Conservation (phyloP, 2,113 vertebrate genomes). For the Megaceryle torquata region DNA sequence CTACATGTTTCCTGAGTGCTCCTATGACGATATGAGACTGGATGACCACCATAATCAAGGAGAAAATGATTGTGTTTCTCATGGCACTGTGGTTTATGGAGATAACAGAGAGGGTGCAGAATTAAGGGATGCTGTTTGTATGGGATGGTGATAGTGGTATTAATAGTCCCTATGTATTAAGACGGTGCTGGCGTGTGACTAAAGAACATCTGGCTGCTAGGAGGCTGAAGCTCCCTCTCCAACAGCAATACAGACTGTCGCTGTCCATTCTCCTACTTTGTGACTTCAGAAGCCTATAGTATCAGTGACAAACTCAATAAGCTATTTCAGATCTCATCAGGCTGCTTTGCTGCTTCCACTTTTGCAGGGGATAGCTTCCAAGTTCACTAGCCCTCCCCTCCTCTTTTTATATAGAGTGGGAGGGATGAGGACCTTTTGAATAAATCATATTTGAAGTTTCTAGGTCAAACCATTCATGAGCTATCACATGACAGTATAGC, state of each 20-base stretch:
- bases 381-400: neutral
- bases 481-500: neutral
- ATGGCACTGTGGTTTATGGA: neutral
- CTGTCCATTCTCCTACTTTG: neutral
- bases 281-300: neutral
- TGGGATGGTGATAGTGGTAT: neutral
- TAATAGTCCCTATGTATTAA: neutral
- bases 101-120: neutral
- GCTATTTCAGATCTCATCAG: slow-evolving; percentile 15
- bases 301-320: slow-evolving; percentile 30
- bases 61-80: neutral
- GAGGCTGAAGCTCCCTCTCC: neutral
- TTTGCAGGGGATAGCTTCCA: slow-evolving; percentile 12
- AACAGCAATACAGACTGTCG: neutral
- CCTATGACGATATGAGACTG: neutral
- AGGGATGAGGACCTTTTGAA: slow-evolving; percentile 23
- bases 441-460: slow-evolving; percentile 56
- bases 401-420: neutral
- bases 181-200: neutral
- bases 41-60: neutral
- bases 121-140: neutral
- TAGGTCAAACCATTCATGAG: slow-evolving; percentile 42
- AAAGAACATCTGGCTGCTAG: neutral
- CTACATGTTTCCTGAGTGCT: neutral
- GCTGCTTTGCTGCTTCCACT: neutral